Conservation (phyloP, 2,797 vertebrate genomes). For the Rhabdomys pumilio region DNA sequence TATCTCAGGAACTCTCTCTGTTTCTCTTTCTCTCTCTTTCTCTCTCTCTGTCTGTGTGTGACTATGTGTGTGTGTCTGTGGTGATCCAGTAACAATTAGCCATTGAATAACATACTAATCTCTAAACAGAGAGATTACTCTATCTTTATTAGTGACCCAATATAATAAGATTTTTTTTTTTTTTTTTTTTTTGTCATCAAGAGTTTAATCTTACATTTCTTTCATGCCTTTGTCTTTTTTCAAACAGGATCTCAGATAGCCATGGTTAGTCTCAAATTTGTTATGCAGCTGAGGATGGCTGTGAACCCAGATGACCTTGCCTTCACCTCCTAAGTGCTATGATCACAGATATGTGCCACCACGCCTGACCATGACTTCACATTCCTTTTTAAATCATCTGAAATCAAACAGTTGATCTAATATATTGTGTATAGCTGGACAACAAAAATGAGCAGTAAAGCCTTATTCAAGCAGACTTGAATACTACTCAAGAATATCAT, state of each 20-base stretch:
- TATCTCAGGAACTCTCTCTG: neutral
- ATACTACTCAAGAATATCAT: constrained; percentile 41
- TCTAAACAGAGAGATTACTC: neutral
- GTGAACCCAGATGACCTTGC: neutral
- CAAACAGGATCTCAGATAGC: neutral
- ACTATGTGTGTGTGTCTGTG: too few relatives aligned
- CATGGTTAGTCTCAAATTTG: neutral
- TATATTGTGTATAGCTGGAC: neutral
- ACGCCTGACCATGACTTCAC: neutral
- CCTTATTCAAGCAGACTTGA: constrained; percentile 48
- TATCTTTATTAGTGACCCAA: constrained; percentile 2
- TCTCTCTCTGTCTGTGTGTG: neutral
- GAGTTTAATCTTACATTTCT: constrained; percentile 8
- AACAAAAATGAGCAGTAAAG: neutral
- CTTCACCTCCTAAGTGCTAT: neutral
- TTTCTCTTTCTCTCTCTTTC: too few relatives aligned
- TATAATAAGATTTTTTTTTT: constrained; percentile 48
- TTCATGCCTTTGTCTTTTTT: neutral
- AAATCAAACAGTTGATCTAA: constrained; percentile 22
- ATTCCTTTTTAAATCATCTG: constrained; percentile 51
- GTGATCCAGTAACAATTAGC: neutral
- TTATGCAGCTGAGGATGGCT: neutral
- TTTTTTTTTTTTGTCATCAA: constrained; percentile 7
- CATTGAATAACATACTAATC: constrained; percentile 40
- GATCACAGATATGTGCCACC: neutral